A percentile compares a stretch with the other conserved stretches of the same genome.
phyloP scores from a whole-genome alignment of 1,140 invertebrate species.

The fruit fly (Drosophila melanogaster) region DNA sequence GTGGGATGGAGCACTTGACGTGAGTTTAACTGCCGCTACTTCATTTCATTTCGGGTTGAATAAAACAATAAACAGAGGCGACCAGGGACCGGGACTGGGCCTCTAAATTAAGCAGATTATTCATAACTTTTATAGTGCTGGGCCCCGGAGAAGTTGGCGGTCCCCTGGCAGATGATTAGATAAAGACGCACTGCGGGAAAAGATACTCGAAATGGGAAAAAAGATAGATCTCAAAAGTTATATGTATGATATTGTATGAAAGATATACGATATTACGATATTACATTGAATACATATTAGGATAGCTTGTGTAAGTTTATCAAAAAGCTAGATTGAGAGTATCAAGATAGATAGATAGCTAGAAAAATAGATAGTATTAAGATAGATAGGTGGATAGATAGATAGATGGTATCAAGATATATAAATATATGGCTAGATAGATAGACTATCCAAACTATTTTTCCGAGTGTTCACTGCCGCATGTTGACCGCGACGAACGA shows the following conservation, averaged over 20 bases:
- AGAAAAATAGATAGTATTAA: too few relatives aligned
- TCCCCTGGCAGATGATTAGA: constrained; percentile 74
- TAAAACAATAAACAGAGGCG: constrained; percentile 74
- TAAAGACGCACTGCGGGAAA: constrained; percentile 46
- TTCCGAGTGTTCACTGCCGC: constrained; percentile 24
- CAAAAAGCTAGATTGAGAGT: too few relatives aligned
- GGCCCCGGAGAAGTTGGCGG: constrained; percentile 15
- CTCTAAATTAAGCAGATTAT: constrained; percentile 70
- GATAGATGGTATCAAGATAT: background rate
- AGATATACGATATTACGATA: too few relatives aligned
- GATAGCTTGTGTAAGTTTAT: too few relatives aligned
- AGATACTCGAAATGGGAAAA: background rate
- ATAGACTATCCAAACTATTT: background rate
- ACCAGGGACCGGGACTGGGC: constrained; percentile 35
- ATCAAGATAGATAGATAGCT: too few relatives aligned
- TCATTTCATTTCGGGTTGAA: constrained; percentile 73
- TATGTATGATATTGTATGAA: too few relatives aligned
- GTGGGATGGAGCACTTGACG: constrained; percentile 61
- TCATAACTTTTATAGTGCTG: constrained; percentile 72
- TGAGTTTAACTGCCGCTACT: constrained; percentile 68
- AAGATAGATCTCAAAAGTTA: too few relatives aligned
- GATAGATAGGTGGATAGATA: too few relatives aligned
- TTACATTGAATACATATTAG: too few relatives aligned
- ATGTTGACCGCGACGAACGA: constrained; percentile 76
- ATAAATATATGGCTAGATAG: too few relatives aligned